Evolutionary conservation across 2,797 vertebrate genomes (phyloP), one percentile per base, ranked within the genome.

Genomic region (Darevskia nairensis): DNA sequence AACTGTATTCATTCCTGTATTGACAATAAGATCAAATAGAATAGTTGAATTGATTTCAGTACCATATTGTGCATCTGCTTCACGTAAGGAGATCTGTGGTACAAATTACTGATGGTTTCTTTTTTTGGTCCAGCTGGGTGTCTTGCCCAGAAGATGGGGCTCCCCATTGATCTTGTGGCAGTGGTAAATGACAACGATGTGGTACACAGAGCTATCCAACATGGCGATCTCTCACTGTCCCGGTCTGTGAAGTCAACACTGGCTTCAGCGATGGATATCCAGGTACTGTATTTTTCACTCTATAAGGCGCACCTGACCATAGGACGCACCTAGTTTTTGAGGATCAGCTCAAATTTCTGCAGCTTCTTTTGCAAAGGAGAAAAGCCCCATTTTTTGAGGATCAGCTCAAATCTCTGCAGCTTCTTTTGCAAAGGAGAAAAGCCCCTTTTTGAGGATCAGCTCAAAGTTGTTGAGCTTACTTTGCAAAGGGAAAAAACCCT

Each of bases 221-320:
- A 27, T 0, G 98, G 98, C 1, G 98, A 99, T 94, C 98, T 99
- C 93, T 98, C 98, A 80, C 94, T 98, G 94, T 96, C 97, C 0
- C 32, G 91, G 19, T 69, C 84, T 0, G 93, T 98, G 92, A 97
- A 93, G 35, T 92, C 96, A 87, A 98, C 98, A 0, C 90, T 98
- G 93, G 98, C 98, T 5, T 97, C 98, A 3, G 98, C 98, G 50
- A 99, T 99, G 95, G 99, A 99, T 95, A 99, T 99, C 85, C 98
- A 99, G 97, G 99, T 98, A 92, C 35, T 2, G 35, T 35, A 35
- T 35, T 35, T 35, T 35, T 35, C 35, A 2, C 35, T 35, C 35
- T 35, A 35, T 35, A 35, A 35, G 35, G 35, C 35, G 2, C 35
- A 35, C 35, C 35, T 35, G 35, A 35, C 35, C 35, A 35, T 35